These are phyloP conservation scores for Volucella bombylans DNA, from an alignment of 2,888 invertebrate genomes.

Conservation along the genomic window DNA sequence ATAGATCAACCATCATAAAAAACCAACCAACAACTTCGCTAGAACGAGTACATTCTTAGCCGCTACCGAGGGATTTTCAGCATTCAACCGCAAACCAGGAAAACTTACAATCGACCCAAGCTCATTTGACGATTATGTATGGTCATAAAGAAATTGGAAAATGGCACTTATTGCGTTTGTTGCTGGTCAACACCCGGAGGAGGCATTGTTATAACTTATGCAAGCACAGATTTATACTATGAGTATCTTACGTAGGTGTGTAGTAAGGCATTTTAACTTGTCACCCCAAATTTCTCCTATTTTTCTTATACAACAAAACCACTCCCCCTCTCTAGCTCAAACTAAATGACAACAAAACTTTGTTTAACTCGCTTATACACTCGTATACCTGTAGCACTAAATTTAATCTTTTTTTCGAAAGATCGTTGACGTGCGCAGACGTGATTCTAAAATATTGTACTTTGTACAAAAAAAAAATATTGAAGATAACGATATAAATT, in stretches of 20 bases:
- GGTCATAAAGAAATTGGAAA: constrained; percentile 71
- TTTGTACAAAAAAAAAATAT: constrained; percentile 42
- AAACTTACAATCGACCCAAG: constrained; percentile 54
- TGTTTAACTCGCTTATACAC: no score
- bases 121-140: constrained; percentile 62
- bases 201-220: constrained; percentile 38
- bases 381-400: constrained; percentile 11
- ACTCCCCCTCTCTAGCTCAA: no score
- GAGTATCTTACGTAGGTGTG: constrained; percentile 1
- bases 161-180: constrained; percentile 66
- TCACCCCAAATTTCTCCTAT: not conserved
- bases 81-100: constrained; percentile 55
- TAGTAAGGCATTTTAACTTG: constrained; percentile 27
- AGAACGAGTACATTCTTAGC: constrained; percentile 10
- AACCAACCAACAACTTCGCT: constrained; percentile 42
- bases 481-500: constrained; percentile 57
- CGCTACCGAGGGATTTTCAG: constrained; percentile 50
- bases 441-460: constrained; percentile 3
- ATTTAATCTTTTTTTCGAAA: constrained; percentile 11
- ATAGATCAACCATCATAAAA: constrained; percentile 75
- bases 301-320: no score
- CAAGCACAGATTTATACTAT: constrained; percentile 48
- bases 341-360: constrained; percentile 24
- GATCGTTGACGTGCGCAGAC: constrained; percentile 42
- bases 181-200: constrained; percentile 60